Percentiles rank a stretch among this genome's conserved stretches.
phyloP scores from a whole-genome alignment of 2,888 invertebrate species.

The Chironomus tentans region DNA sequence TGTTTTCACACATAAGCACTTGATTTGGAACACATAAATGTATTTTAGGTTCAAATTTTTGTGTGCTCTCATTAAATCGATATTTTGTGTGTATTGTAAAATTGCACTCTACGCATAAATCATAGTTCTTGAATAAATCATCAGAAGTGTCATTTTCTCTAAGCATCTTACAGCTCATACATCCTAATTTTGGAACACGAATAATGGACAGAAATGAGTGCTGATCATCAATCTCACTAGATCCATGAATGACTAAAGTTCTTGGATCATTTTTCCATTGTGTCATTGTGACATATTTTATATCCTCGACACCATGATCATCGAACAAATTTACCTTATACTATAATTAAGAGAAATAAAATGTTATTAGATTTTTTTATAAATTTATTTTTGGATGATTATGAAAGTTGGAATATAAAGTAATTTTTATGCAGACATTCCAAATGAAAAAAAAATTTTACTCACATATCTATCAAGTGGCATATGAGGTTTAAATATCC shows the following conservation, averaged over 20 bases:
- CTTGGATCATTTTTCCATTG: constrained; percentile 54
- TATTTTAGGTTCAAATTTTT: constrained; percentile 60
- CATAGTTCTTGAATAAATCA: not conserved
- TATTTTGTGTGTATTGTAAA: constrained; percentile 88
- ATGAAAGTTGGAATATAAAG: constrained; percentile 37
- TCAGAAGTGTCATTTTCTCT: constrained; percentile 45
- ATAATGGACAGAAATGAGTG: constrained; percentile 42
- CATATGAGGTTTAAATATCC: constrained; percentile 42
- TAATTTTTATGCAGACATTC: constrained; percentile 42
- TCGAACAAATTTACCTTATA: constrained; percentile 53
- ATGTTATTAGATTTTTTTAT: constrained; percentile 35
- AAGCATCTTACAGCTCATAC: constrained; percentile 50
- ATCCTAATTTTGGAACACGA: constrained; percentile 52
- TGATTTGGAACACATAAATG: constrained; percentile 62
- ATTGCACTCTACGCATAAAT: constrained; percentile 77
- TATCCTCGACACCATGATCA: constrained; percentile 52
- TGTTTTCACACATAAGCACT: constrained; percentile 76
- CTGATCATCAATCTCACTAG: constrained; percentile 40
- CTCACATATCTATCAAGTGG: constrained; percentile 35
- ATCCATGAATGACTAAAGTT: constrained; percentile 51
- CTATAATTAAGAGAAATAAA: constrained; percentile 32
- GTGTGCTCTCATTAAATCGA: constrained; percentile 78
- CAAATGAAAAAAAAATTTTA: constrained; percentile 1
- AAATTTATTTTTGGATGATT: not conserved
- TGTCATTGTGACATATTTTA: constrained; percentile 52